Base-by-base conservation (phyloP, 1,140 invertebrate species). In the Drosophila tristis region DNA sequence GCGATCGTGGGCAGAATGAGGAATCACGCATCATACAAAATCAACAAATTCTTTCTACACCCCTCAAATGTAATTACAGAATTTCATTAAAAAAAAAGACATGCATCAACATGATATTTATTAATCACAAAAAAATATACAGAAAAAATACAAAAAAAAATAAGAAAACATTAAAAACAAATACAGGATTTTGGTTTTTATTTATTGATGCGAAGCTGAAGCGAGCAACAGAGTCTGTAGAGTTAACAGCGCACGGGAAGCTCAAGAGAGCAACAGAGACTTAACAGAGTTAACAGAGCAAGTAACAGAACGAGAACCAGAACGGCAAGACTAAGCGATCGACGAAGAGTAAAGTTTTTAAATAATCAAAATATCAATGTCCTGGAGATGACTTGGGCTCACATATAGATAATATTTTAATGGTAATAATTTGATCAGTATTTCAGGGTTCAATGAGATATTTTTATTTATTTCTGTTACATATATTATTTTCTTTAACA, bases 381-480 rank as follows among this genome's bases (percentile, higher is more conserved):
- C 2, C 20, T 20, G 1, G 20, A n/a, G n/a, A n/a, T n/a, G n/a
- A 20, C 2, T 20, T 1, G 20, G 20, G 20, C 20, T 1, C 20
- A 20, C 20, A 2, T 20, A 20, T 20, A 16, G 16, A 16, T 16
- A 20, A 20, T 20, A 20, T 20, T 20, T 1, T 1, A 20, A 20
- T 16, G 16, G 16, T 0, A 39, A 35, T 26, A 11, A 53, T 23
- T 54, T 9, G 15, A 42, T 45, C 0, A 3, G 8, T 2, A n/a
- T 2, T 43, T 89, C 65, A 71, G 84, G 84, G 84, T 74, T 89
- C 76, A 90, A 89, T 84, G 49, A 84, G 78, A 90, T 89, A 80
- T 63, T 84, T 68, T 89, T 89, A 71, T 79, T 87, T 63, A 71
- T 56, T 63, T 74, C 39, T 70, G 39, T 81, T 85, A 81, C 74